Percentiles rank a stretch among this genome's conserved stretches.
Conservation (phyloP, 2,797 vertebrate genomes). For the Anguilla marmorata region DNA sequence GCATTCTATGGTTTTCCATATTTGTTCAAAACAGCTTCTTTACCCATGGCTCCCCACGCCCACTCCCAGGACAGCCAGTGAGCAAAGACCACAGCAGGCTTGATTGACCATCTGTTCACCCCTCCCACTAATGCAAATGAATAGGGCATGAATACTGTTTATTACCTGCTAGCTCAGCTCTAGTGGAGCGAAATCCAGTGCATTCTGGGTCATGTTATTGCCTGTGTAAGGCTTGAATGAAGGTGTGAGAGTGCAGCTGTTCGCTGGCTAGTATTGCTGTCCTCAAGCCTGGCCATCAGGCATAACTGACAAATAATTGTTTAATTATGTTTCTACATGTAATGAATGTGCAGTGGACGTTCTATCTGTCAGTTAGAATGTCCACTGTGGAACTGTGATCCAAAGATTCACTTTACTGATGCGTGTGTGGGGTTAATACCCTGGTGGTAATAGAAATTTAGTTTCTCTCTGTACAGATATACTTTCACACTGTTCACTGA, state of each 20-base stretch:
- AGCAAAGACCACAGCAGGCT: neutral
- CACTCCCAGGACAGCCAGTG: neutral
- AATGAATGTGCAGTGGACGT: neutral
- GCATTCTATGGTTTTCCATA: neutral
- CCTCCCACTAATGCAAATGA: neutral
- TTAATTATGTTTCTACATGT: neutral
- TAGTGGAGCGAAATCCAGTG: neutral
- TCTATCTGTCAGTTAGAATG: neutral
- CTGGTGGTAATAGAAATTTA: neutral
- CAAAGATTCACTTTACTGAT: neutral
- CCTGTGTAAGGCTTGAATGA: neutral
- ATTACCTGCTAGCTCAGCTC: neutral
- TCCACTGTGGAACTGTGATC: too few species aligned
- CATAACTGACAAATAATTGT: neutral
- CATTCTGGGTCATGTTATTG: neutral
- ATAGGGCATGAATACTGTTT: conserved; percentile 4
- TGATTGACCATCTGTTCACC: conserved; percentile 3
- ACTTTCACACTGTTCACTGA: neutral
- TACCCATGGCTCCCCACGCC: neutral
- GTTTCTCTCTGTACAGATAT: neutral
- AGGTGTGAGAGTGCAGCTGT: neutral
- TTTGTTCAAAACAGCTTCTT: neutral
- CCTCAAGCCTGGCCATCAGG: neutral
- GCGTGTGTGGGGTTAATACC: neutral
- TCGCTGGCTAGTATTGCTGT: neutral